Evolutionary conservation across 2,888 invertebrate genomes (phyloP).

Genomic region (Amblyteles armatorius): DNA sequence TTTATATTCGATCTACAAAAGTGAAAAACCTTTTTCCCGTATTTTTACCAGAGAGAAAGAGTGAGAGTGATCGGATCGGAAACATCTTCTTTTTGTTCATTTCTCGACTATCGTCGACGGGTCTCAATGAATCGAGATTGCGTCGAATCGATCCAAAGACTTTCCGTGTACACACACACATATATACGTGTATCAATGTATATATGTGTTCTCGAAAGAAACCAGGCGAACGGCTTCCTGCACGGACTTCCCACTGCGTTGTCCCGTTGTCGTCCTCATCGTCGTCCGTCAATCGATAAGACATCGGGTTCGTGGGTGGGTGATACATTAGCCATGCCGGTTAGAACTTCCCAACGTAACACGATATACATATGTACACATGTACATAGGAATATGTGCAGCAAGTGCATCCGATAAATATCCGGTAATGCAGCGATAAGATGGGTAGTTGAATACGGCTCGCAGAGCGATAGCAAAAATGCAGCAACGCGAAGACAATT

Average conservation of each 20-base stretch:
- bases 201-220: background rate
- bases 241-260: slow-evolving; percentile 30
- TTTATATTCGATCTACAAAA: slow-evolving; percentile 7
- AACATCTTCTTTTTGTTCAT: slow-evolving; percentile 5
- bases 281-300: slow-evolving; percentile 35
- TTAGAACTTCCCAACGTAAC: background rate
- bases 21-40: background rate
- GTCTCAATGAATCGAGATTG: slow-evolving; percentile 46
- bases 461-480: slow-evolving; percentile 4
- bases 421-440: background rate
- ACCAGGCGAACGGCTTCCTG: slow-evolving; percentile 16
- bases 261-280: slow-evolving; percentile 28
- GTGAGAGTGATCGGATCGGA: background rate
- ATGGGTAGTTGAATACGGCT: background rate
- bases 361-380: too few species aligned
- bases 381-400: background rate
- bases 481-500: slow-evolving; percentile 19
- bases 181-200: background rate
- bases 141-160: slow-evolving; percentile 35
- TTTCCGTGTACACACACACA: background rate
- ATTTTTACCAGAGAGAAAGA: background rate
- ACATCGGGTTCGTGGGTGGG: slow-evolving; percentile 3
- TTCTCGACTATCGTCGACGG: slow-evolving; percentile 12
- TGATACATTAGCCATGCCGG: background rate
- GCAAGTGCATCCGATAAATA: background rate